These are phyloP conservation scores for Rhinella marina DNA, from an alignment of 2,797 vertebrate genomes.

Conservation along the genomic window DNA sequence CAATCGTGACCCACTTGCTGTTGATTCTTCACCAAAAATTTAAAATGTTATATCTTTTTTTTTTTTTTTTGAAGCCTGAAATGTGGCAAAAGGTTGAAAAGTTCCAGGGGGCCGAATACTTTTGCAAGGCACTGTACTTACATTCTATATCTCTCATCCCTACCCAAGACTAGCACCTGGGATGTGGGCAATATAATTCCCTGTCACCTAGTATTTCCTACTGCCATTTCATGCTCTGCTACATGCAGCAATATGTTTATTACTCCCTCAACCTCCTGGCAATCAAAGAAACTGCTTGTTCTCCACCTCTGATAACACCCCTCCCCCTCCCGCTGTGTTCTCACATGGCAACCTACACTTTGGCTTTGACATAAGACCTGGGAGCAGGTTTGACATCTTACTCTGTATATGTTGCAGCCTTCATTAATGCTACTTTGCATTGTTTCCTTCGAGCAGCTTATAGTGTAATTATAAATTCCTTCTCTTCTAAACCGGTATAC, in stretches of 20 bases:
- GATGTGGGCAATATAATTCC: background rate
- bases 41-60: too few relatives aligned
- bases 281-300: slow-evolving; percentile 15
- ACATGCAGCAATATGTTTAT: slow-evolving; percentile 17
- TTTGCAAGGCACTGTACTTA: too few relatives aligned
- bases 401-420: background rate
- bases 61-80: too few relatives aligned
- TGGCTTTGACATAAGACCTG: slow-evolving; percentile 11
- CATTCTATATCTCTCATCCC: background rate
- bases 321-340: background rate
- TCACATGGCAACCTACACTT: slow-evolving; percentile 19
- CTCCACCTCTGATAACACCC: background rate
- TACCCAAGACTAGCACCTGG: background rate
- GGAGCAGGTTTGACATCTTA: background rate
- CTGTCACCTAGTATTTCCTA: background rate
- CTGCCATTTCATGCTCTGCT: slow-evolving; percentile 4
- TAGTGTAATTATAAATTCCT: too few relatives aligned
- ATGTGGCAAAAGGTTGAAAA: too few relatives aligned
- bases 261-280: slow-evolving; percentile 4
- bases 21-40: too few relatives aligned
- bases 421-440: background rate
- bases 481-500: too few relatives aligned
- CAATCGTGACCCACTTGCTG: too few relatives aligned
- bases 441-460: background rate
- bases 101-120: too few relatives aligned